Evolutionary conservation across 2,888 invertebrate genomes (phyloP).

Genomic region (Oscheius sp.): DNA sequence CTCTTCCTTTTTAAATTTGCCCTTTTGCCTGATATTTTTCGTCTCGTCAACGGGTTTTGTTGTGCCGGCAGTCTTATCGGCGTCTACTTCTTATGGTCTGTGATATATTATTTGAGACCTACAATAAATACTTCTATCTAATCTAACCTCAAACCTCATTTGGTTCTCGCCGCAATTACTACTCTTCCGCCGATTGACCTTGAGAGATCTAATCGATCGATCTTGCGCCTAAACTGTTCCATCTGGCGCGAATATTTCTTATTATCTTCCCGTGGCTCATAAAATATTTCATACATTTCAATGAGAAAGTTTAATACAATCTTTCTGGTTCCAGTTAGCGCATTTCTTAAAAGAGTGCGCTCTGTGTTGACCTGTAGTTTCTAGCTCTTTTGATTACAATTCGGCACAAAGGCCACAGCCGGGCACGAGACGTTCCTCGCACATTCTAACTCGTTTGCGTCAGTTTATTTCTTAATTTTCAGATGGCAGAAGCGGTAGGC

Average conservation of each 20-base stretch:
- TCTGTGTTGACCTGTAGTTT: background rate
- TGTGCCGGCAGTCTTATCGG: too few species aligned
- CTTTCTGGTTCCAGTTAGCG: background rate
- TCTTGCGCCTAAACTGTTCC: background rate
- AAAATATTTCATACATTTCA: background rate
- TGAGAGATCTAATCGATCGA: background rate
- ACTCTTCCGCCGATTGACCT: background rate
- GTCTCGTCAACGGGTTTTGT: too few species aligned
- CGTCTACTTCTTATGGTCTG: too few species aligned
- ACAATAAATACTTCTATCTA: background rate
- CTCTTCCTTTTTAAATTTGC: background rate
- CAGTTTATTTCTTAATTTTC: too few species aligned
- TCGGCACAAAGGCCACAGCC: background rate
- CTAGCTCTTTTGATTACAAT: background rate
- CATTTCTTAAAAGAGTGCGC: background rate
- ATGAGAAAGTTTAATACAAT: too few species aligned
- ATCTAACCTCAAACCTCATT: background rate
- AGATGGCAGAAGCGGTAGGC: conserved; percentile 12
- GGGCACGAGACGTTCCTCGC: background rate
- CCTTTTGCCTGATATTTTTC: too few species aligned
- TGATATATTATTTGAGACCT: too few species aligned
- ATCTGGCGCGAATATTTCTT: background rate
- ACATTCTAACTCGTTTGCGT: background rate
- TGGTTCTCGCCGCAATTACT: background rate
- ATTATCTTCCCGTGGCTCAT: background rate